Evolutionary conservation across 1,140 invertebrate species (phyloP).

Genomic region (Nasonia longicornis): DNA sequence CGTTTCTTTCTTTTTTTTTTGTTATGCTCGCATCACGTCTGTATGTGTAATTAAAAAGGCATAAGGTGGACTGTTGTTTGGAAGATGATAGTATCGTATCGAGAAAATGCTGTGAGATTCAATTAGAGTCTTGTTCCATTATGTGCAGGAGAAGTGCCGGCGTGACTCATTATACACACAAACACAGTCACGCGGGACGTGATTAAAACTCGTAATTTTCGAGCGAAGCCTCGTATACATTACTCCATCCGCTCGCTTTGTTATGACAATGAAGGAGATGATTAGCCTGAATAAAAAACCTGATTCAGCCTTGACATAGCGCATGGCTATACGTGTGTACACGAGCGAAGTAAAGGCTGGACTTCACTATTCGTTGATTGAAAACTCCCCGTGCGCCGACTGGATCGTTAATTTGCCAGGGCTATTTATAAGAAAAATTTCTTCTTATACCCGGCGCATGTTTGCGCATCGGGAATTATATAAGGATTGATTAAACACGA

Average conservation of each 20-base stretch:
- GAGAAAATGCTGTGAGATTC: no score
- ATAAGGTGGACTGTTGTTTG: no score
- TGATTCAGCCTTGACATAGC: background rate
- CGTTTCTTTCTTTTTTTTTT: no score
- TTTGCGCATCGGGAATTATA: background rate
- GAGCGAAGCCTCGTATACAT: background rate
- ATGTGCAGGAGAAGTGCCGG: background rate
- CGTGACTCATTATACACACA: background rate
- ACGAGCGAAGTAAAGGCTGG: no score
- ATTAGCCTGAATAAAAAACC: background rate
- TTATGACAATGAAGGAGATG: background rate
- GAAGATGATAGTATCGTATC: no score
- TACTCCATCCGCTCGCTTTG: no score
- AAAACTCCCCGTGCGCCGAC: background rate
- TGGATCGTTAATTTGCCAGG: no score
- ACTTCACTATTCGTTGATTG: background rate
- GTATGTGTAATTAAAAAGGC: no score
- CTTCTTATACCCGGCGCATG: no score
- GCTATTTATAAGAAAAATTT: no score
- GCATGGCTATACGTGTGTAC: no score
- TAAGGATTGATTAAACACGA: background rate
- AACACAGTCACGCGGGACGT: background rate
- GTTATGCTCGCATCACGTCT: no score
- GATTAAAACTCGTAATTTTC: background rate
- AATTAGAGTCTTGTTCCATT: background rate